Evolutionary conservation across 2,888 invertebrate genomes (phyloP).

Genomic region (Chalcis sispes): DNA sequence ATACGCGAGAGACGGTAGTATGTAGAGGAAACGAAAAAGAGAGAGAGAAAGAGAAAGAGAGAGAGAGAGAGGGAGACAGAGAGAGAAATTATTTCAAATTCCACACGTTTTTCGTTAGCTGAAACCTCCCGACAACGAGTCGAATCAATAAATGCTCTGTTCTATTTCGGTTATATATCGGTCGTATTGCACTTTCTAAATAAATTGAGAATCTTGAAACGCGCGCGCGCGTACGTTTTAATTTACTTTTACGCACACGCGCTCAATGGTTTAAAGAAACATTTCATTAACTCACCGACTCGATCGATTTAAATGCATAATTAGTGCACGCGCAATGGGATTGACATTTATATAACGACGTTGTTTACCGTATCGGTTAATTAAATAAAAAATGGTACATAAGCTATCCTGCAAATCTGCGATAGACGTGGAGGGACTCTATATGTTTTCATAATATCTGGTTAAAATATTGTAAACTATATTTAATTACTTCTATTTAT

Average conservation of each 20-base stretch:
- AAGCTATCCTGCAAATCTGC: too few species aligned
- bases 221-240: slow-evolving; percentile 5
- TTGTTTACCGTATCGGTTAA: background rate
- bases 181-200: slow-evolving; percentile 32
- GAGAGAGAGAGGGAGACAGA: too few species aligned
- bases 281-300: slow-evolving; percentile 3
- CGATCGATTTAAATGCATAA: background rate
- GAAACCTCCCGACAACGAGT: slow-evolving; percentile 24
- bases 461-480: too few species aligned
- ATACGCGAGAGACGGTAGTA: too few species aligned
- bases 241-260: background rate
- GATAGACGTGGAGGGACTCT: too few species aligned
- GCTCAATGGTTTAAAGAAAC: background rate
- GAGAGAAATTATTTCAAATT: slow-evolving; percentile 32
- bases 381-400: slow-evolving; percentile 5
- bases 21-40: too few species aligned
- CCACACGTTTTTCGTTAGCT: slow-evolving; percentile 24
- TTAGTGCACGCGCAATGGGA: background rate
- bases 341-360: background rate
- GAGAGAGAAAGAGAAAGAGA: too few species aligned
- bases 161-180: slow-evolving; percentile 40
- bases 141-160: slow-evolving; percentile 43
- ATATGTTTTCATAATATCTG: too few species aligned
- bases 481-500: too few species aligned
- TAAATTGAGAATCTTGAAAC: slow-evolving; percentile 9